These are phyloP conservation scores for Nycticorax nycticorax DNA, from an alignment of 2,113 vertebrate genomes.

Conservation along the genomic window DNA sequence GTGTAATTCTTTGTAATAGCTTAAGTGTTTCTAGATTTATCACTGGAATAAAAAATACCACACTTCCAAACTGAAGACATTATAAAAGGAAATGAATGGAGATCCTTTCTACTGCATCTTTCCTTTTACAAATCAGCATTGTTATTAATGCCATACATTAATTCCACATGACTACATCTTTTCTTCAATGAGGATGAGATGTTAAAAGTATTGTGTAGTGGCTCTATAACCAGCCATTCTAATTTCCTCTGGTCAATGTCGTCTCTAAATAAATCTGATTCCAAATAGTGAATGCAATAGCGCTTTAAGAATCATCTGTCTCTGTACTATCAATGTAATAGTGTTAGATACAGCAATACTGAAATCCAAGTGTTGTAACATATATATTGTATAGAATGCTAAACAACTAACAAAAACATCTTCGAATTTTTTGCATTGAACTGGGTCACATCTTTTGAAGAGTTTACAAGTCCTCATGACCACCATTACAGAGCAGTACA, in stretches of 20 bases:
- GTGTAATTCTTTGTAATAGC: conserved; percentile 54
- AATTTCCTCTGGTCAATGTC: not conserved
- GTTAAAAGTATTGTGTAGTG: not conserved
- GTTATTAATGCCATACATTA: conserved; percentile 23
- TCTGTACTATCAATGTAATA: not conserved
- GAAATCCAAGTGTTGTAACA: not conserved
- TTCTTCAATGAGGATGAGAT: not conserved
- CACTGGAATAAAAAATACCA: conserved; percentile 46
- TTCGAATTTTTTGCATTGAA: not conserved
- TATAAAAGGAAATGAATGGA: conserved; percentile 27
- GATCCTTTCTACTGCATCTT: conserved; percentile 1
- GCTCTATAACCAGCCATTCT: not conserved
- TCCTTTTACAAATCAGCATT: not conserved
- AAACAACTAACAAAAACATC: not conserved
- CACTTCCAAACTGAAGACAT: conserved; percentile 20
- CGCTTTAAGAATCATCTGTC: not conserved
- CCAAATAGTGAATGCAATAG: not conserved
- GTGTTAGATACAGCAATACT: not conserved
- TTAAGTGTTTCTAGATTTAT: conserved; percentile 61
- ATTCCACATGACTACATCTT: not conserved
- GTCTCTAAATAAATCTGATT: not conserved
- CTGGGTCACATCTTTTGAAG: not conserved
- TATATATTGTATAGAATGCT: not conserved
- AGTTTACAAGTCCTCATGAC: not conserved
- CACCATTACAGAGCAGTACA: not conserved